Evolutionary conservation across 2,888 invertebrate genomes (phyloP).

Genomic region (Dicranocentrus wangi): DNA sequence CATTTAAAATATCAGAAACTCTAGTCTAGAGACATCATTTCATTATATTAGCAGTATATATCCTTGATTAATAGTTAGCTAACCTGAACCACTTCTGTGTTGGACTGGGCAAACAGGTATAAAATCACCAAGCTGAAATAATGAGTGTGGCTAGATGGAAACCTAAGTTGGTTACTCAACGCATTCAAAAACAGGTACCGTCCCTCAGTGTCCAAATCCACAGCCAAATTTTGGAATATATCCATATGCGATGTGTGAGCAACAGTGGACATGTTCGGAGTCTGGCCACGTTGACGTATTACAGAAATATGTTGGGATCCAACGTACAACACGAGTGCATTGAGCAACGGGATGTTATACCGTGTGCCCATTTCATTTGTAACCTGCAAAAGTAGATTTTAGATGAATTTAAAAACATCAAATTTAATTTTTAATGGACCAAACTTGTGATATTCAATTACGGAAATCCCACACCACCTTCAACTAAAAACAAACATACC

Average conservation of each 20-base stretch:
- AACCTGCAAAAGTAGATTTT: slow-evolving; percentile 75
- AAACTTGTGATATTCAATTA: too few species aligned
- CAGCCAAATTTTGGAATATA: slow-evolving; percentile 98
- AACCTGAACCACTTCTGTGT: slow-evolving; percentile 97
- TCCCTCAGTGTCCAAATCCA: slow-evolving; percentile 96
- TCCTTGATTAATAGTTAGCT: too few species aligned
- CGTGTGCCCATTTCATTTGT: slow-evolving; percentile 90
- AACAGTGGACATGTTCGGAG: slow-evolving; percentile 97
- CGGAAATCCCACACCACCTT: too few species aligned
- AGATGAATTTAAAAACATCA: too few species aligned
- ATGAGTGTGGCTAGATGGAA: slow-evolving; percentile 99
- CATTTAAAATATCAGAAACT: slow-evolving; percentile 63
- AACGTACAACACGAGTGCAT: slow-evolving; percentile 97
- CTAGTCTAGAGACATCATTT: slow-evolving; percentile 64
- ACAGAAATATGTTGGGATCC: slow-evolving; percentile 96
- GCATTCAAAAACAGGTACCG: slow-evolving; percentile 98
- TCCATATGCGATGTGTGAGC: slow-evolving; percentile 99
- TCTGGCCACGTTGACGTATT: slow-evolving; percentile 91
- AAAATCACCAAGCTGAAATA: slow-evolving; percentile 98
- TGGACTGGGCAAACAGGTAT: slow-evolving; percentile 97
- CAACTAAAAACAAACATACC: slow-evolving; percentile 76
- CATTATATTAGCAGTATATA: too few species aligned
- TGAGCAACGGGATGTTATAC: slow-evolving; percentile 97
- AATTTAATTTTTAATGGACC: slow-evolving; percentile 28
- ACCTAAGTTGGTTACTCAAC: slow-evolving; percentile 97